phyloP scores from a whole-genome alignment of 2,797 vertebrate species.

The Denticeps clupeoides region DNA sequence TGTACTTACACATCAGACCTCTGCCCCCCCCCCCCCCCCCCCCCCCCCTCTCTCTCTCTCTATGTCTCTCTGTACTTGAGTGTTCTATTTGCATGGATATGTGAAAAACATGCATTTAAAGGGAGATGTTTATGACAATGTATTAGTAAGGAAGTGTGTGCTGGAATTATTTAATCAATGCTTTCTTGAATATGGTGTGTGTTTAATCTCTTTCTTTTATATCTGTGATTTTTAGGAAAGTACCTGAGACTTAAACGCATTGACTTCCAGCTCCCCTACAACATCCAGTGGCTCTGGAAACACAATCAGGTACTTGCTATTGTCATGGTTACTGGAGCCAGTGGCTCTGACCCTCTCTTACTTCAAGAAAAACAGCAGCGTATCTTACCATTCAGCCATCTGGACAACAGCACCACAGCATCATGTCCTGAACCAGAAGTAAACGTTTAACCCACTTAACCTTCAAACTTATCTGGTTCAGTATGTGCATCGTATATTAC shows the following conservation, averaged over 20 bases:
- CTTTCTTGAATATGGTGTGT: conserved; percentile 6
- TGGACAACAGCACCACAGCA: too few relatives aligned
- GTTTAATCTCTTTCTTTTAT: conserved; percentile 10
- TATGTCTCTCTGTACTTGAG: neutral
- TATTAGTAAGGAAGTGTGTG: conserved; percentile 9
- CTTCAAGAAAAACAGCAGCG: too few relatives aligned
- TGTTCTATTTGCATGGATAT: neutral
- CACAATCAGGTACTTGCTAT: conserved; percentile 78
- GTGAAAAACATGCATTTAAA: too few relatives aligned
- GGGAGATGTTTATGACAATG: too few relatives aligned
- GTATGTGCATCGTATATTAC: conserved; percentile 1
- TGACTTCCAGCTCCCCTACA: conserved; percentile 94
- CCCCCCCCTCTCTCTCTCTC: too few relatives aligned
- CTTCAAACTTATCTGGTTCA: too few relatives aligned
- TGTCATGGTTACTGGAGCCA: neutral
- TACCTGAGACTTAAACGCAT: conserved; percentile 92
- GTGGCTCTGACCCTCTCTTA: neutral
- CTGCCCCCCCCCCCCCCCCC: neutral
- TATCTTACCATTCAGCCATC: too few relatives aligned
- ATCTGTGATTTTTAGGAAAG: conserved; percentile 65
- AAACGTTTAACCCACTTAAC: neutral
- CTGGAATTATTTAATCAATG: too few relatives aligned
- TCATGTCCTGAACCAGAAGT: too few relatives aligned
- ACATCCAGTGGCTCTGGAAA: conserved; percentile 95
- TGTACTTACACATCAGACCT: too few relatives aligned